Base-by-base conservation (phyloP, 2,888 invertebrate genomes). In the Mythimna vitellina region DNA sequence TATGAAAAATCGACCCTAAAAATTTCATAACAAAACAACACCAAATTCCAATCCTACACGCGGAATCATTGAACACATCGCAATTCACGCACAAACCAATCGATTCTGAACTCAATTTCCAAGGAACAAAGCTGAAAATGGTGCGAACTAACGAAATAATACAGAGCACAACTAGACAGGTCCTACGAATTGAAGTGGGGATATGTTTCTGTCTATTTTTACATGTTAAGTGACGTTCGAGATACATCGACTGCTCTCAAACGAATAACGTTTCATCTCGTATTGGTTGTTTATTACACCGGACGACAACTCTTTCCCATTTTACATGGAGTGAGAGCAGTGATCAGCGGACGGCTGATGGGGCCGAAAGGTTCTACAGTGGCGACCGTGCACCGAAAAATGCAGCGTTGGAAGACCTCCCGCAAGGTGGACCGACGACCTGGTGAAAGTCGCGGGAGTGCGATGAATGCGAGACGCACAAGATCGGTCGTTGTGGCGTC, bases 181-280 rank as follows among this genome's bases (percentile, higher is more conserved):
- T 58, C 42, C 69, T 70, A 51, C 32, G 49, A 22, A 61, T 60
- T 70, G 32, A 73, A 70, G 62, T 32, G 63, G 35, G 17, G 32
- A 17, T 60, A 29, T 51, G 49, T 73, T 61, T 14, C 25, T 64
- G 49, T 60, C 46, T 73, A 54, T 80, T 82, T 82, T 80, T 69
- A 76, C 42, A 76, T 62, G 56, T 46, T 22, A 69, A 70, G 73
- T 71, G 80, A 82, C 66, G 73, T 67, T 82, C 71, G 73, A 80
- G 65, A 57, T 66, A 73, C 35, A 57, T 79, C 69, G 62, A 46
- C 14, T 35, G 53, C 63, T 49, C 70, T 70, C 58, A n/a, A 60
- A 67, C 14, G 57, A n/a, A 35, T 66, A 29, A 54, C 10, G 38
- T 63, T 14, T 10, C 10, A 62, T 56, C 53, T 25, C 56, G 64